Percentiles rank a stretch among this genome's conserved stretches.
Conservation (phyloP, 2,797 vertebrate species). For the Aotus griseimembra region DNA sequence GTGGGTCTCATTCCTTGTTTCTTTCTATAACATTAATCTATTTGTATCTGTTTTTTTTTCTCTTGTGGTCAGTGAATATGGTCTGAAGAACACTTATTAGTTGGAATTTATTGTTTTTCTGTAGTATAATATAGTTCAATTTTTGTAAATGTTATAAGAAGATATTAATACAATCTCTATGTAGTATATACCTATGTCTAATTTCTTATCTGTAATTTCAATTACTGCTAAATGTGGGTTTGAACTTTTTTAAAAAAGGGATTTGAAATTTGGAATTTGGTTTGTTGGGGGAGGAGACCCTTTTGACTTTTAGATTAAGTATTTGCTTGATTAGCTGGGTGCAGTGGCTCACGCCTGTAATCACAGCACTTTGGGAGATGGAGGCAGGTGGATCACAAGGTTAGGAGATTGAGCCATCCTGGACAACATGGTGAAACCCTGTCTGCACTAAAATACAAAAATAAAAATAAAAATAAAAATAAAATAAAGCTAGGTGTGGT, state of each 20-base stretch:
- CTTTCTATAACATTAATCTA: not conserved
- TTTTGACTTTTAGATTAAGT: not conserved
- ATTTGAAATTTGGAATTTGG: not conserved
- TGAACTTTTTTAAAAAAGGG: not conserved
- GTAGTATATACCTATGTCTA: not conserved
- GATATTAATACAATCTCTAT: not conserved
- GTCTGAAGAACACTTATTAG: not conserved
- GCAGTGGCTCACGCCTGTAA: too few relatives aligned
- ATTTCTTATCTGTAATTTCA: not conserved
- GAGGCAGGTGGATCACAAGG: too few relatives aligned
- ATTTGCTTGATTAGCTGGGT: not conserved
- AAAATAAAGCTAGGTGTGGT: too few relatives aligned
- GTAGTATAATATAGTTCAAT: not conserved
- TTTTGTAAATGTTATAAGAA: constrained; percentile 19
- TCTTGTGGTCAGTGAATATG: not conserved
- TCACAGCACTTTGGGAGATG: too few relatives aligned
- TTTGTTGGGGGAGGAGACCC: not conserved
- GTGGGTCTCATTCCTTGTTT: not conserved
- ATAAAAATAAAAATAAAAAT: too few relatives aligned
- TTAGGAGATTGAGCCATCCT: too few relatives aligned
- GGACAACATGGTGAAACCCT: too few relatives aligned
- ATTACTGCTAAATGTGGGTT: not conserved
- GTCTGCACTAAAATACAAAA: too few relatives aligned
- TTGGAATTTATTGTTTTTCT: not conserved
- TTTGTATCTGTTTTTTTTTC: not conserved